A percentile compares a stretch with the other conserved stretches of the same genome.
Conservation (phyloP, 2,888 invertebrate genomes). For the Chrysopilus asiliformis region DNA sequence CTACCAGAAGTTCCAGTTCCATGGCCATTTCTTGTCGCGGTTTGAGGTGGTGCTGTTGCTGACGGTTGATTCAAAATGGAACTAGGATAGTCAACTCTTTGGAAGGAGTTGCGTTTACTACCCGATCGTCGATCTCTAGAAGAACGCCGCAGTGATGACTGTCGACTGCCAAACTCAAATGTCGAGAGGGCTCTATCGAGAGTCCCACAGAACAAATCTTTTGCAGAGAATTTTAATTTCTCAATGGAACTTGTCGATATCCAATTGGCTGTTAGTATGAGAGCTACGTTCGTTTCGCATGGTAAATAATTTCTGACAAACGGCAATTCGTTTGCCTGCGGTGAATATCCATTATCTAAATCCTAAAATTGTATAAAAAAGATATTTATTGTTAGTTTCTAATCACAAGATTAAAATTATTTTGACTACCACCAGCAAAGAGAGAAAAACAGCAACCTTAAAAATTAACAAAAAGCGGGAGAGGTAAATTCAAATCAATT, state of each 20-base stretch:
- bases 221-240: slow-evolving; percentile 18
- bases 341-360: slow-evolving; percentile 23
- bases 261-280: slow-evolving; percentile 27
- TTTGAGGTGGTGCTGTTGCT: neutral
- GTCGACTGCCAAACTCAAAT: slow-evolving; percentile 15
- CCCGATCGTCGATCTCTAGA: neutral
- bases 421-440: no score
- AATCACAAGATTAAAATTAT: no score
- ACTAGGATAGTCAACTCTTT: neutral
- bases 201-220: slow-evolving; percentile 22
- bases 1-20: slow-evolving; percentile 6
- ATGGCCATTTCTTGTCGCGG: neutral
- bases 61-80: neutral
- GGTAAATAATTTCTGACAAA: slow-evolving; percentile 21
- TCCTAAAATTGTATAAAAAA: slow-evolving; percentile 18
- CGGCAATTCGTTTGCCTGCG: slow-evolving; percentile 22
- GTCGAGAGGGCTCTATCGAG: slow-evolving; percentile 21
- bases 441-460: no score
- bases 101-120: neutral
- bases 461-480: no score
- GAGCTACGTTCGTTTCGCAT: slow-evolving; percentile 20
- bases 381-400: neutral
- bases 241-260: slow-evolving; percentile 17
- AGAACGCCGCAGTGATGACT: slow-evolving; percentile 3
- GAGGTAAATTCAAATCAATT: no score